Evolutionary conservation across 2,888 invertebrate genomes (phyloP).

Genomic region (Polydesmus complanatus): DNA sequence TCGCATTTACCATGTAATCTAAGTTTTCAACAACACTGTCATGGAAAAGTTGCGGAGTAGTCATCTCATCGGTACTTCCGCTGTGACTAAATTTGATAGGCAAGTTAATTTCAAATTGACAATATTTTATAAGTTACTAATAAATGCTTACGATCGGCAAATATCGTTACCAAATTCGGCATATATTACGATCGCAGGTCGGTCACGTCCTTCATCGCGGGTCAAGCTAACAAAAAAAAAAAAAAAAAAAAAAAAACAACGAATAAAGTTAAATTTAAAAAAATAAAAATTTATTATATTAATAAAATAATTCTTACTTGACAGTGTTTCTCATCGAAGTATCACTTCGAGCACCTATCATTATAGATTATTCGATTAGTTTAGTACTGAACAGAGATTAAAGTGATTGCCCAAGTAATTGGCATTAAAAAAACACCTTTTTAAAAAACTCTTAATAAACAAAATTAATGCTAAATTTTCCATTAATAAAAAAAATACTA

Average conservation of each 20-base stretch:
- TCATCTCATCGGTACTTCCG: slow-evolving; percentile 3
- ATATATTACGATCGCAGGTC: slow-evolving; percentile 34
- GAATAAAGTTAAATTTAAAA: slow-evolving; percentile 27
- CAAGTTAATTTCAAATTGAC: not conserved
- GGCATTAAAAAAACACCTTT: too few relatives aligned
- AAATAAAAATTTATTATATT: not conserved
- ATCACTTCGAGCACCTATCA: slow-evolving; percentile 18
- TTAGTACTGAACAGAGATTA: too few relatives aligned
- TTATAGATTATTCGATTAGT: too few relatives aligned
- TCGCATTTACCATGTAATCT: slow-evolving; percentile 16
- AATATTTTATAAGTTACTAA: not conserved
- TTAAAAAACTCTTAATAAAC: too few relatives aligned
- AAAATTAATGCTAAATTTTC: too few relatives aligned
- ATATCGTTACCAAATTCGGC: slow-evolving; percentile 40
- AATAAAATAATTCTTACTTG: slow-evolving; percentile 14
- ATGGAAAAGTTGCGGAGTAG: slow-evolving; percentile 20
- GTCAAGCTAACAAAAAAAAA: slow-evolving; percentile 29
- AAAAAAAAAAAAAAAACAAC: too few relatives aligned
- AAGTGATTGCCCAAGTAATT: too few relatives aligned
- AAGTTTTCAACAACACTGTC: slow-evolving; percentile 25
- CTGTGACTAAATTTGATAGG: not conserved
- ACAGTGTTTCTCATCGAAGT: slow-evolving; percentile 15
- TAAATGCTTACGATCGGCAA: slow-evolving; percentile 28
- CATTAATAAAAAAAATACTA: too few relatives aligned
- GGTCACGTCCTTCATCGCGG: slow-evolving; percentile 31